These are phyloP conservation scores for Galleria mellonella DNA, from an alignment of 1,140 invertebrate species.

Conservation along the genomic window DNA sequence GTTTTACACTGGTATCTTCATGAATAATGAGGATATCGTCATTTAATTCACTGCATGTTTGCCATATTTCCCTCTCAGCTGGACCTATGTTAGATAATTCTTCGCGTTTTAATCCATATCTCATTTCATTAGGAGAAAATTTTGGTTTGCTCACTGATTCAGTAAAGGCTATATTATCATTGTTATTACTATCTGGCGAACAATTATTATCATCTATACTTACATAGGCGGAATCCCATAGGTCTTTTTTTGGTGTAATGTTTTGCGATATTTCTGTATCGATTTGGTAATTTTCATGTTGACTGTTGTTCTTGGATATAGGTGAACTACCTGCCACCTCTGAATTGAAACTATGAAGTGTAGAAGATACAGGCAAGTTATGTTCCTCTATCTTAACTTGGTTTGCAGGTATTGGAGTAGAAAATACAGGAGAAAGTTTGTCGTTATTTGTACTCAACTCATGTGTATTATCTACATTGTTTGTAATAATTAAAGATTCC, in stretches of 20 bases:
- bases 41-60: conserved; percentile 38
- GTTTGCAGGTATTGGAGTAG: conserved; percentile 15
- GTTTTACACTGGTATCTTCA: conserved; percentile 22
- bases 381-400: conserved; percentile 3
- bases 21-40: conserved; percentile 14
- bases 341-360: conserved; percentile 27
- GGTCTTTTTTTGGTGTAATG: conserved; percentile 51
- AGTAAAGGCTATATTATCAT: conserved; percentile 27
- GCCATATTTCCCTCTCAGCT: conserved; percentile 60
- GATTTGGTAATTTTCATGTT: conserved; percentile 11
- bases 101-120: conserved; percentile 10
- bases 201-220: conserved; percentile 69
- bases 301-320: conserved; percentile 1
- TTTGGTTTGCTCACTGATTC: conserved; percentile 39
- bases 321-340: conserved; percentile 15
- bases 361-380: conserved; percentile 8
- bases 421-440: conserved; percentile 10
- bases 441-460: conserved; percentile 4
- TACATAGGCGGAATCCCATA: conserved; percentile 71
- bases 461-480: conserved; percentile 1
- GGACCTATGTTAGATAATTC: conserved; percentile 46
- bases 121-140: conserved; percentile 34
- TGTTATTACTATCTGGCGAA: conserved; percentile 54
- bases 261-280: conserved; percentile 11
- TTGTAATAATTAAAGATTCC: conserved; percentile 31